A percentile compares a stretch with the other conserved stretches of the same genome.
Evolutionary conservation across 2,797 vertebrate species (phyloP).

Genomic region (Falco novaeseelandiae): DNA sequence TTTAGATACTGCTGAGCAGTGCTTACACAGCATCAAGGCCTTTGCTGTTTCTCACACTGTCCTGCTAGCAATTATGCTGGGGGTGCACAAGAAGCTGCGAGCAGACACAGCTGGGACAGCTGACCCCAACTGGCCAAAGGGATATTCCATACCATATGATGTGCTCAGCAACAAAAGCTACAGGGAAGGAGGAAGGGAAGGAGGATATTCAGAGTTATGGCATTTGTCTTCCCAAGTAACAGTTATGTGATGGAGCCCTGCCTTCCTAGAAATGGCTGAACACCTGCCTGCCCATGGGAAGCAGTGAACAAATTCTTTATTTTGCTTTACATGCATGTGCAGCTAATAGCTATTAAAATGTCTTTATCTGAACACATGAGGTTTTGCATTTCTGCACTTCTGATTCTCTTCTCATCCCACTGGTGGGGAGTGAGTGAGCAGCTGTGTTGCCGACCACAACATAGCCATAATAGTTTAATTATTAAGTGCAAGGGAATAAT

Average conservation of each 20-base stretch:
- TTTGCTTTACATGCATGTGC: not conserved
- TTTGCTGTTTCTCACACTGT: not conserved
- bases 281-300: accelerated
- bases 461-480: not conserved
- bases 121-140: not conserved
- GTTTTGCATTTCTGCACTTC: not conserved
- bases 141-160: not conserved
- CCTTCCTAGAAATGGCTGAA: not conserved
- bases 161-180: not conserved
- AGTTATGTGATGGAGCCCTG: accelerated
- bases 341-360: not conserved
- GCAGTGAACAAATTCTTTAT: not conserved
- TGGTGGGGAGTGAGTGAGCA: not conserved
- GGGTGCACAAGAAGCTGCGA: not conserved
- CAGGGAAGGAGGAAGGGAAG: not conserved
- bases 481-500: not conserved
- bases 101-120: not conserved
- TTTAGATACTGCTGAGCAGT: not conserved
- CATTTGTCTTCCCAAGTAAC: not conserved
- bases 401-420: not conserved
- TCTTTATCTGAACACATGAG: accelerated
- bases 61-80: not conserved
- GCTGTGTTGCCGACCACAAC: not conserved
- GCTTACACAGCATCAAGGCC: not conserved
- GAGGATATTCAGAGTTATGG: accelerated